Base-by-base conservation (phyloP, 2,888 invertebrate species). In the Drosophila borealis region DNA sequence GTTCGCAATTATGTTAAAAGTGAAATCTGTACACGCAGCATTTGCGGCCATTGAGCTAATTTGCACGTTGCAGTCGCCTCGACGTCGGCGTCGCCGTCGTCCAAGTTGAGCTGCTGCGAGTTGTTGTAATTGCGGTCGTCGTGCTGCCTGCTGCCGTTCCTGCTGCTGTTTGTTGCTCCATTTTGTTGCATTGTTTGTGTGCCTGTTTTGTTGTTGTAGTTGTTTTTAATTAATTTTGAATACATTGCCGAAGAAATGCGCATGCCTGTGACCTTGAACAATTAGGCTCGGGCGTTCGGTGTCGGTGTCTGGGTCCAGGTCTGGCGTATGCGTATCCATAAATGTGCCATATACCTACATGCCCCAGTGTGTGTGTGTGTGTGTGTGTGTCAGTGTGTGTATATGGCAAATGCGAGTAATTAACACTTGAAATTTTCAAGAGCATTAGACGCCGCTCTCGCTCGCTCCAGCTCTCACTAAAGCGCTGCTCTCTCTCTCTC, bases 261-360 rank as follows among this genome's bases (percentile, higher is more conserved):
- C 85, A 85, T 85, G 85, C 62, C 89, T 85, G 86, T 85, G 85
- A 85, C 85, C 85, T 85, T 85, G 85, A 89, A 88, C 80, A 80
- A 89, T 85, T 85, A 80, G 89, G 84, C 78, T 72, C 84, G 71
- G 70, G 55, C 70, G 56, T 67, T 77, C 64, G 59, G 61, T 60
- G 74, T 60, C 79, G 70, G 76, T 65, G 80, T 79, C 76, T 79
- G 80, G 67, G 55, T 73, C 57, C 69, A 76, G 67, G 81, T 80
- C 81, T 74, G 79, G 70, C 57, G 62, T 59, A 83, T 67, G 65
- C 76, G 53, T 68, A 71, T 74, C 74, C 78, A 69, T 87, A 63
- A 66, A 55, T 83, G 85, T 63, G 72, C 83, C 72, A 84, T 70
- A 84, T 87, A 89, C 78, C 71, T 74, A 80, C 66, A 81, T 60